Evolutionary conservation across 2,888 invertebrate genomes (phyloP), one percentile per base, ranked within the genome.

Genomic region (Drosophila emarginata): DNA sequence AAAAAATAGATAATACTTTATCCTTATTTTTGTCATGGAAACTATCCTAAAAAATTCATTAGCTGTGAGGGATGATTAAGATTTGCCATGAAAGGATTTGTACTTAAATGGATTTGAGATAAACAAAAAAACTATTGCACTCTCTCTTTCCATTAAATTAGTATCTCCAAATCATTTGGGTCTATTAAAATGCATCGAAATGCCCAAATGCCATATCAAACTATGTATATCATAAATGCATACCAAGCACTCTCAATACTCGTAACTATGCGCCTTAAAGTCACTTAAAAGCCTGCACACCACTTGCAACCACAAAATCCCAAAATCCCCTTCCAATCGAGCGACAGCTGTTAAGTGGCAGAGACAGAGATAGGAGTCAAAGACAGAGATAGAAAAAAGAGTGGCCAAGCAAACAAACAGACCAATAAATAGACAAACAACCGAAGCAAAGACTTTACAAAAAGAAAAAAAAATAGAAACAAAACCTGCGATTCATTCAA

Each of bases 321-420:
- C 64, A 52, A 56, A 52, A 61, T 37, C 26, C 12, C 58, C 50
- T 45, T 21, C 26, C 45, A 23, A 50, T 45, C 9, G 32, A 37
- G 18, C 68, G 67, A 75, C 70, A 58, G 81, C 80, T 84, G 79
- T 79, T 82, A 82, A 87, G 80, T 79, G 88, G 80, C 71, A 45
- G 9, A 77, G 73, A 79, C 72, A 53, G 67, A 67, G 66, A 64
- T 70, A 67, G 61, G 56, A 64, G 54, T 45, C 61, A 54, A 40
- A 21, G 50, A 71, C 39, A 73, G 36, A 11, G 36, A 36, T 12
- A 11, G 36, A 40, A 45, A 45, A 45, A 54, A 60, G 61, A 78
- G 61, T 61, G 67, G 77, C 66, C 61, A 67, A 61, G 70, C 58
- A 67, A 70, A 66, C 70, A 74, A 77, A 80, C 72, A 68, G 62